phyloP scores from a whole-genome alignment of 2,113 vertebrate species.

The Pseudopodoces humilis region DNA sequence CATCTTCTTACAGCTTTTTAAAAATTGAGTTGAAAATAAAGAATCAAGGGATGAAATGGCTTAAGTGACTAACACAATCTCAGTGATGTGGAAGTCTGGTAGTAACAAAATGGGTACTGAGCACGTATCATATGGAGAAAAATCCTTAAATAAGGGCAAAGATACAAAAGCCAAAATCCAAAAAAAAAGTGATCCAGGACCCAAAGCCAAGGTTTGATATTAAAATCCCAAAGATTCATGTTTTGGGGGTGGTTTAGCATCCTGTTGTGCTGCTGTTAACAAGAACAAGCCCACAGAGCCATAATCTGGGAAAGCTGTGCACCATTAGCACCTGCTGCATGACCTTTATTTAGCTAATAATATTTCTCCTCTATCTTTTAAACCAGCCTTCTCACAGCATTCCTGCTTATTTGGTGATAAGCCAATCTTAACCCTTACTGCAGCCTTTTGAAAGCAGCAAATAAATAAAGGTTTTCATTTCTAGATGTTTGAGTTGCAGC shows the following conservation, averaged over 20 bases:
- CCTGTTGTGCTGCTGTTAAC: neutral
- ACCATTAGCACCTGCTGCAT: neutral
- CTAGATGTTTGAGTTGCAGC: neutral
- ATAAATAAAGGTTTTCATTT: neutral
- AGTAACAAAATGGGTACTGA: neutral
- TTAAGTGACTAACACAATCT: neutral
- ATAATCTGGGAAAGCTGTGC: neutral
- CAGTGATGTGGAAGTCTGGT: neutral
- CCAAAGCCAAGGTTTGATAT: neutral
- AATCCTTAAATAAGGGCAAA: neutral
- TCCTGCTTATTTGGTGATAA: neutral
- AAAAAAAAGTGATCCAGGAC: neutral
- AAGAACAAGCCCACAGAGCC: neutral
- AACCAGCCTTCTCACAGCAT: neutral
- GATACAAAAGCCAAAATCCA: neutral
- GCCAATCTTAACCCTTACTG: neutral
- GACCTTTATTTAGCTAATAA: neutral
- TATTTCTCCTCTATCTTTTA: slow-evolving; percentile 7
- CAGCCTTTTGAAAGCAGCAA: neutral
- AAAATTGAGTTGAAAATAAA: slow-evolving; percentile 12
- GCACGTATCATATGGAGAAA: neutral
- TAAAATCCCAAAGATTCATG: neutral
- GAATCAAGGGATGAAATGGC: neutral
- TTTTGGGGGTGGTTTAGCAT: neutral
- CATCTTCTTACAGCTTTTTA: neutral